Conservation (phyloP, 2,797 vertebrate species). For the Chaenodraco wilsoni region DNA sequence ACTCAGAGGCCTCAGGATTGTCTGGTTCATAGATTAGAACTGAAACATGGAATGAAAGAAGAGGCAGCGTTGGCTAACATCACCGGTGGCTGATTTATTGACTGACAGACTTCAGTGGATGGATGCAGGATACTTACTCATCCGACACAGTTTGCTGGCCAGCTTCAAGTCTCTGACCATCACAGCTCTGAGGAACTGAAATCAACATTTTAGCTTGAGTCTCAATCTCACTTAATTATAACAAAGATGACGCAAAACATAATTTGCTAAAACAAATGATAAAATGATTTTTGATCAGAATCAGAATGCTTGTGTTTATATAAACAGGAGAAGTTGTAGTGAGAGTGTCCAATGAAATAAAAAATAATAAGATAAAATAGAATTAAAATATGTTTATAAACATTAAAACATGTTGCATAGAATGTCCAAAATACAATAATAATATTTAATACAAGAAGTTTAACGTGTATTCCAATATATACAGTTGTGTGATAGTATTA, state of each 20-base stretch:
- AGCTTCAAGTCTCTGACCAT: constrained; percentile 80
- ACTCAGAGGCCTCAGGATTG: constrained; percentile 85
- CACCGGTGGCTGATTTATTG: not conserved
- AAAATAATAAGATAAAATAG: no score
- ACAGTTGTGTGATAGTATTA: no score
- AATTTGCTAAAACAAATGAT: not conserved
- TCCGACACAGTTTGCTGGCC: constrained; percentile 87
- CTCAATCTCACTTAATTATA: not conserved
- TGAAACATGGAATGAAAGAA: constrained; percentile 67
- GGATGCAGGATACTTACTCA: constrained; percentile 82
- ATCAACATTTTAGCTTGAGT: constrained; percentile 44
- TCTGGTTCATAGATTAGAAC: constrained; percentile 88
- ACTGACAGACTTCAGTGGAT: constrained; percentile 15
- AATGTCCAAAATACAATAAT: no score
- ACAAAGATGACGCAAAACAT: not conserved
- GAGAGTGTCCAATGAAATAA: no score
- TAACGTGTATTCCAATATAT: no score
- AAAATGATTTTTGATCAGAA: no score
- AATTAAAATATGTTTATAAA: no score
- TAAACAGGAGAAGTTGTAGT: no score
- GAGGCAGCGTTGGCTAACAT: constrained; percentile 1
- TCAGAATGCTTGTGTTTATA: no score
- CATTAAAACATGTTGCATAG: no score
- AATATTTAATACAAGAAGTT: no score
- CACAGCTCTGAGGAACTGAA: constrained; percentile 88